Base-by-base conservation (phyloP, 1,140 invertebrate genomes). In the Drosophila equinoxialis region DNA sequence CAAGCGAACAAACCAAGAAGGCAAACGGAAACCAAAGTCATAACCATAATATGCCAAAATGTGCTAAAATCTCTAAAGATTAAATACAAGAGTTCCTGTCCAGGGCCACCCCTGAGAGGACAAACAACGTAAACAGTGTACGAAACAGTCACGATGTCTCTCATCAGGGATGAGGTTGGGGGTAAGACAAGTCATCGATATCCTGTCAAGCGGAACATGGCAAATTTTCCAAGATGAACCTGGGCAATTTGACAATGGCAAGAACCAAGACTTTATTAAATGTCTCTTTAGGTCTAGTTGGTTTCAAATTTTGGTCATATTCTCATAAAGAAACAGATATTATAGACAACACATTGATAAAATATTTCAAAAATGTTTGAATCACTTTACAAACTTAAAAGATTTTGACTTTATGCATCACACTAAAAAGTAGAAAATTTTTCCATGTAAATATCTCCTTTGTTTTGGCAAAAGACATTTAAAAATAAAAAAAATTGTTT, bases 51-150 rank as follows among this genome's bases (percentile, higher is more conserved):
- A 41, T 26, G 37, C 26, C 8, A 58, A 42, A 87, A 87, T 86
- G 83, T 87, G 83, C 77, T 71, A 87, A 86, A 86, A 87, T 86
- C 83, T 86, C 83, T 67, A 59, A 87, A 86, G 83, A 86, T 86
- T 86, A 74, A 86, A 77, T 85, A 79, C 45, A 51, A 23, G 79
- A 14, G 65, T 62, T 76, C 57, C 77, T 73, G 51, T 79, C 48
- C 48, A 69, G 68, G 67, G 35, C 23, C 62, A 41, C 30, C 6
- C 26, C 41, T 64, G 48, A 55, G 63, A 7, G 6, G 35, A 68
- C 41, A 39, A 20, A 13, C 37, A 39, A 13, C 37, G 7, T 37
- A 8, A 35, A 35, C 33, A 26, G 23, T 26, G 23, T 35, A 35
- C 33, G 33, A 6, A 26, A 14, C 42, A 48, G 17, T 17, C 45